Conservation (phyloP, 2,888 invertebrate genomes). For the Tortricodes alternella region DNA sequence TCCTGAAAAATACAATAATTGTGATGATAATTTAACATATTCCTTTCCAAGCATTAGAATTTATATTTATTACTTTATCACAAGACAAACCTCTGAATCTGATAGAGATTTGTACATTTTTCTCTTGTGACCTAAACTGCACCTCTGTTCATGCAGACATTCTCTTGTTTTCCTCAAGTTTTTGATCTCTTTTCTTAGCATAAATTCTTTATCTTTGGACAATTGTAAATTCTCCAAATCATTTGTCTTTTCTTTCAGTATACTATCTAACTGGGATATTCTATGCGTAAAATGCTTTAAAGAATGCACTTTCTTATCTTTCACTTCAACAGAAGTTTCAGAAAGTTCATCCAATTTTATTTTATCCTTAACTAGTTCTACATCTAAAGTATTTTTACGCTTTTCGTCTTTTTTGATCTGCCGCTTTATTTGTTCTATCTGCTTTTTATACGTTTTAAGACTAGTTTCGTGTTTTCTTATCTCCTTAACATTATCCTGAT, state of each 20-base stretch:
- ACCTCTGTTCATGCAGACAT: conserved; percentile 88
- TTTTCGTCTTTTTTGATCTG: conserved; percentile 89
- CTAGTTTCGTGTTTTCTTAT: conserved; percentile 88
- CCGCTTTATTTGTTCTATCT: conserved; percentile 88
- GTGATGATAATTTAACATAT: not conserved
- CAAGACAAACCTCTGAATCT: conserved; percentile 81
- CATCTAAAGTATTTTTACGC: conserved; percentile 85
- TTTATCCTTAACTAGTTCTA: conserved; percentile 83
- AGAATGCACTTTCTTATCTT: conserved; percentile 82
- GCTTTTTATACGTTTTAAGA: conserved; percentile 88
- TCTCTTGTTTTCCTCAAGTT: conserved; percentile 91
- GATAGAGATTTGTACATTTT: conserved; percentile 89
- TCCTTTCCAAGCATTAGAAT: too few relatives aligned
- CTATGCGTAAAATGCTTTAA: conserved; percentile 85
- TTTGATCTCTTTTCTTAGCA: conserved; percentile 89
- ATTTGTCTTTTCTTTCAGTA: conserved; percentile 87
- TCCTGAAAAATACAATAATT: conserved; percentile 70
- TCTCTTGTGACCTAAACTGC: conserved; percentile 87
- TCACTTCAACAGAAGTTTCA: conserved; percentile 76
- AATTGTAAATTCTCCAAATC: conserved; percentile 84
- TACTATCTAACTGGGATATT: conserved; percentile 86
- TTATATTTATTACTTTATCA: too few relatives aligned
- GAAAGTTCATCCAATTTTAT: conserved; percentile 77
- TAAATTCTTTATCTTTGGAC: conserved; percentile 84
- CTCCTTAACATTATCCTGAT: conserved; percentile 84